Percentiles rank a stretch among this genome's conserved stretches.
Conservation (phyloP, 2,888 invertebrate species). For the Trichogramma evanescens region DNA sequence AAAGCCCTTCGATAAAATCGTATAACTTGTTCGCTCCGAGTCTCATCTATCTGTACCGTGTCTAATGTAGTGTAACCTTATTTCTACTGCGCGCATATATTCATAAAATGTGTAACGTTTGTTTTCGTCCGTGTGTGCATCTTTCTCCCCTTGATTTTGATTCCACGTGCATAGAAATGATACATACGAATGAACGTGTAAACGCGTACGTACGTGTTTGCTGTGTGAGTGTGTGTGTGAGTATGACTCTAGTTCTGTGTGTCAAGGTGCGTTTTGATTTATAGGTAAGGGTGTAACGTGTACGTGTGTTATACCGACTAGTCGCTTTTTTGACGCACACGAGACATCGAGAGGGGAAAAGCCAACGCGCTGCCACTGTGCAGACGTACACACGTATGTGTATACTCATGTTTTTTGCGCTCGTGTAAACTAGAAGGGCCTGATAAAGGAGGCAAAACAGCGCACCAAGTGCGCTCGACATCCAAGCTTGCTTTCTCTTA, state of each 20-base stretch:
- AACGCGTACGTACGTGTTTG: not conserved
- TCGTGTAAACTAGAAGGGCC: conserved; percentile 5
- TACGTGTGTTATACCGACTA: not conserved
- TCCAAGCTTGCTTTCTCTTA: conserved; percentile 15
- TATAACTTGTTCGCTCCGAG: no score
- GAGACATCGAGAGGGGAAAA: conserved; percentile 9
- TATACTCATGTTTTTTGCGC: not conserved
- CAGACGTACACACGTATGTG: not conserved
- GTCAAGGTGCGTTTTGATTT: conserved; percentile 18
- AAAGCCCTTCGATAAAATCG: no score
- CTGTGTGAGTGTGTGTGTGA: not conserved
- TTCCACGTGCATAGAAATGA: no score
- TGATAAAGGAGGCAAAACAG: conserved; percentile 14
- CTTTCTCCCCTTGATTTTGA: no score
- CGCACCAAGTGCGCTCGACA: conserved; percentile 12
- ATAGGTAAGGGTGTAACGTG: conserved; percentile 9
- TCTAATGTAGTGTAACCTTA: no score
- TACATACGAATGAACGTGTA: no score
- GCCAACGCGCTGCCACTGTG: not conserved
- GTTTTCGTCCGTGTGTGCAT: no score
- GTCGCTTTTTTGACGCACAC: conserved; percentile 8
- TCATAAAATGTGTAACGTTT: no score
- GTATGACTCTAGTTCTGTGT: not conserved
- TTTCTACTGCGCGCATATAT: no score
- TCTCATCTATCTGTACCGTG: no score